Percentiles rank a stretch among this genome's conserved stretches.
Conservation (phyloP, 2,888 invertebrate genomes). For the Gortyna flavago region DNA sequence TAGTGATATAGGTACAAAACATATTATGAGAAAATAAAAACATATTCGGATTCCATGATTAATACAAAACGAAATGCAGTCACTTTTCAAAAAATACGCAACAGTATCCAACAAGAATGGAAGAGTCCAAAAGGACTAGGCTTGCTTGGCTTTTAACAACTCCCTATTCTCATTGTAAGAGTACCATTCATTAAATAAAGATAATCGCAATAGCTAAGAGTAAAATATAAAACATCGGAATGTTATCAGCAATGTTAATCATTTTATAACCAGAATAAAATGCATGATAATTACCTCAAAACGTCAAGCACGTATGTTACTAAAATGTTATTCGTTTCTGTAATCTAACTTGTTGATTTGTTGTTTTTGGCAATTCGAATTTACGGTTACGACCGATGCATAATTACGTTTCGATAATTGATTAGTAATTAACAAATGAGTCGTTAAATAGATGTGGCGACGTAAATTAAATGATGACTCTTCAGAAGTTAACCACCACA, state of each 20-base stretch:
- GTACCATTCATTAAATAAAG: neutral
- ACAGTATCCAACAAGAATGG: neutral
- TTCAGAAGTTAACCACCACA: neutral
- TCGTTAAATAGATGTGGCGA: constrained; percentile 21
- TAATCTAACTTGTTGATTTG: constrained; percentile 9
- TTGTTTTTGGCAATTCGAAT: constrained; percentile 5
- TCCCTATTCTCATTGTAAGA: neutral
- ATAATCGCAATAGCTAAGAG: neutral
- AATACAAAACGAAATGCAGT: neutral
- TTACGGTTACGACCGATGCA: constrained; percentile 19
- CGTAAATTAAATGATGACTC: constrained; percentile 1
- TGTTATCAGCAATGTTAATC: constrained; percentile 15
- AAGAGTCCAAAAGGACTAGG: neutral
- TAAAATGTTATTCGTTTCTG: constrained; percentile 28
- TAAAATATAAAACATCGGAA: constrained; percentile 15
- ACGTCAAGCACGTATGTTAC: constrained; percentile 46
- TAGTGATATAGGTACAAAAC: too few relatives aligned
- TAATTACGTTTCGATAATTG: constrained; percentile 43
- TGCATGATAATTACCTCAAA: constrained; percentile 30
- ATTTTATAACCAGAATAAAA: constrained; percentile 38
- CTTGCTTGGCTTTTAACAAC: neutral
- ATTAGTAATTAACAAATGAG: constrained; percentile 40
- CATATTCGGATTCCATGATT: neutral
- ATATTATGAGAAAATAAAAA: neutral
- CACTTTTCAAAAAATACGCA: neutral